Evolutionary conservation across 2,888 invertebrate genomes (phyloP).

Genomic region (Drosophila nigricruria): DNA sequence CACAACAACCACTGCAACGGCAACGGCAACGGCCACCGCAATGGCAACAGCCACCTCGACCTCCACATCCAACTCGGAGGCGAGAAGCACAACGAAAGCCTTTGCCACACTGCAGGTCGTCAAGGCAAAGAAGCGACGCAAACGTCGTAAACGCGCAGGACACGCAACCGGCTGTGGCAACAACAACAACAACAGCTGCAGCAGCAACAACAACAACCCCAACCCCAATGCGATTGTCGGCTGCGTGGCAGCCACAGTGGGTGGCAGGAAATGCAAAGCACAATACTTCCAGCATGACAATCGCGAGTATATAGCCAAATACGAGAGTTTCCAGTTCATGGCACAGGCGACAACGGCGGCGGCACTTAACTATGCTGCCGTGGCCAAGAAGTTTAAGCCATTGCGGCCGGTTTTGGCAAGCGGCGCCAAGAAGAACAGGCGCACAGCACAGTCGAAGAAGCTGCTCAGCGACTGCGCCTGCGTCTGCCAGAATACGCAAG

Average conservation of each 20-base stretch:
- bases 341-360: conserved; percentile 55
- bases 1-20: conserved; percentile 51
- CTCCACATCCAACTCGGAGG: conserved; percentile 36
- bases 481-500: conserved; percentile 55
- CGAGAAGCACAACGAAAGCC: conserved; percentile 50
- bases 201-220: conserved; percentile 7
- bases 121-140: conserved; percentile 71
- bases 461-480: conserved; percentile 72
- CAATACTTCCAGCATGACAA: conserved; percentile 84
- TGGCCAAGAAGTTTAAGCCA: conserved; percentile 84
- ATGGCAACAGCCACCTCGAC: conserved; percentile 36
- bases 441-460: conserved; percentile 52
- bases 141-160: conserved; percentile 69
- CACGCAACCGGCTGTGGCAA: conserved; percentile 45
- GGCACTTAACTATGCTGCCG: conserved; percentile 78
- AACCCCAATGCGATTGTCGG: conserved; percentile 19
- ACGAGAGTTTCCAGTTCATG: conserved; percentile 71
- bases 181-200: conserved; percentile 8
- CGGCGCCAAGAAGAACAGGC: conserved; percentile 71
- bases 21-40: conserved; percentile 40
- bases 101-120: conserved; percentile 60
- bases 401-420: conserved; percentile 70
- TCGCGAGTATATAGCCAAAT: conserved; percentile 76
- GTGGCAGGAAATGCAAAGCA: conserved; percentile 69
- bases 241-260: conserved; percentile 16